These are phyloP conservation scores for Neoitamus cyanurus DNA, from an alignment of 2,888 invertebrate species.

Conservation along the genomic window DNA sequence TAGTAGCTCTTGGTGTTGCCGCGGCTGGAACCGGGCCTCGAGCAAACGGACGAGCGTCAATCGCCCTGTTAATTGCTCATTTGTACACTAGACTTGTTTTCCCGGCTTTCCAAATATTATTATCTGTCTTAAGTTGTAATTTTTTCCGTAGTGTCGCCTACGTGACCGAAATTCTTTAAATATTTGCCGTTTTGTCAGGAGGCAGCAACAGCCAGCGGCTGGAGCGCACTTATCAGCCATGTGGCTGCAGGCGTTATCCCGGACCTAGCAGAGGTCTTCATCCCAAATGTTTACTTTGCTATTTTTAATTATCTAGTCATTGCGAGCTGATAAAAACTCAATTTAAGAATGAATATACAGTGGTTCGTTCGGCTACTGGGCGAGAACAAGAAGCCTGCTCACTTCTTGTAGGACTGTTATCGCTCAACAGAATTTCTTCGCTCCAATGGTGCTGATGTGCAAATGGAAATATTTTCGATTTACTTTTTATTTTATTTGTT, in stretches of 20 bases:
- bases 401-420: not conserved
- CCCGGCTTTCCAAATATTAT: constrained; percentile 17
- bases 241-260: not conserved
- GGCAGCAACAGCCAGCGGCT: not conserved
- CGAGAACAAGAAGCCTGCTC: not conserved
- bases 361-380: not conserved
- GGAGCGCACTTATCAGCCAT: not conserved
- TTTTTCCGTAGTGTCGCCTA: constrained; percentile 28
- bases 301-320: not conserved
- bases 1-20: not conserved
- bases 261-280: not conserved
- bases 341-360: not conserved
- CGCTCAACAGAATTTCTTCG: not conserved
- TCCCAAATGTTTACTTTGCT: not conserved
- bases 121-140: constrained; percentile 17
- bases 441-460: not conserved
- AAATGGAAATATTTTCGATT: not conserved
- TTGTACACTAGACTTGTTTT: constrained; percentile 42
- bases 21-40: not conserved
- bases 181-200: constrained; percentile 6
- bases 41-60: not conserved
- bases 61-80: constrained; percentile 33
- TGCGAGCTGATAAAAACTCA: not conserved
- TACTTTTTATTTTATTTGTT: not conserved
- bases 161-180: constrained; percentile 44